Evolutionary conservation across 2,113 vertebrate species (phyloP).

Genomic region (Neodon shergylaensis): DNA sequence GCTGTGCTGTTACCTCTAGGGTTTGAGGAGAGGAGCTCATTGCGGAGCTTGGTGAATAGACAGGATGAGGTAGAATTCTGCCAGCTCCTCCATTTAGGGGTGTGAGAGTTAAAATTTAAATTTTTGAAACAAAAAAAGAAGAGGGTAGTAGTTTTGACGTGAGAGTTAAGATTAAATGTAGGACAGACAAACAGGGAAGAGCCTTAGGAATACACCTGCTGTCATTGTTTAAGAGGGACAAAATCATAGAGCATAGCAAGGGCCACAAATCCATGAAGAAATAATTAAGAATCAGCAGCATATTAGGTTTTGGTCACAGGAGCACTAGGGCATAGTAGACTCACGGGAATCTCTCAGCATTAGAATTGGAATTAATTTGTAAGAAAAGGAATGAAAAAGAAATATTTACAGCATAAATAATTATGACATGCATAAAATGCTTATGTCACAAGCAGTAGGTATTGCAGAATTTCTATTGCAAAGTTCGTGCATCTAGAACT

Average conservation of each 20-base stretch:
- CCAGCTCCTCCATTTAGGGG: neutral
- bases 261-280: neutral
- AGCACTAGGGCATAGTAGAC: neutral
- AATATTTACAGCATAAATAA: conserved; percentile 8
- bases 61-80: neutral
- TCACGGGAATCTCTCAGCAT: neutral
- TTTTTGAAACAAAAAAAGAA: neutral
- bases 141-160: neutral
- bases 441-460: neutral
- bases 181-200: neutral
- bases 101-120: neutral
- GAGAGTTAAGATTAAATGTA: neutral
- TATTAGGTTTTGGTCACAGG: neutral
- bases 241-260: neutral
- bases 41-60: neutral
- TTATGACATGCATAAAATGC: conserved; percentile 5
- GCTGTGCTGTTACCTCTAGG: rapidly evolving
- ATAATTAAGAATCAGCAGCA: neutral
- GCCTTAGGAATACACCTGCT: neutral
- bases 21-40: neutral
- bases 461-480: neutral
- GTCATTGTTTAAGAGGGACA: neutral
- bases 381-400: neutral
- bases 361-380: neutral
- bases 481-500: conserved; percentile 16